A percentile compares a stretch with the other conserved stretches of the same genome.
These are phyloP conservation scores for Nyctibius grandis DNA, from an alignment of 2,797 vertebrate species.

Conservation along the genomic window DNA sequence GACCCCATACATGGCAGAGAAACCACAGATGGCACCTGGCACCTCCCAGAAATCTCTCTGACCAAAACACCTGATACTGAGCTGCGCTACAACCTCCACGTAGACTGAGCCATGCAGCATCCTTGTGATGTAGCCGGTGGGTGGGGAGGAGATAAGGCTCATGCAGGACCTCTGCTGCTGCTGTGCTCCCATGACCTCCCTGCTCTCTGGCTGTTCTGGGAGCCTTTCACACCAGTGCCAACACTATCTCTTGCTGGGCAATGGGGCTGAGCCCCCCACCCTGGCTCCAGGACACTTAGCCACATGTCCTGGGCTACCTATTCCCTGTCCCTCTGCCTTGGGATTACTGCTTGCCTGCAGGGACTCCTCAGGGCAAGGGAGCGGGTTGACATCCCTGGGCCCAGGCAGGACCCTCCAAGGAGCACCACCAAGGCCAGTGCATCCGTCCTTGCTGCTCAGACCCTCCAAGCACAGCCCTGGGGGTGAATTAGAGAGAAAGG, in stretches of 20 bases:
- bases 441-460: neutral
- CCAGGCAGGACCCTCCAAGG: neutral
- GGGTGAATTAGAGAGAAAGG: neutral
- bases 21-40: neutral
- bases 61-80: neutral
- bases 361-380: neutral
- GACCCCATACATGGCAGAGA: neutral
- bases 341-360: neutral
- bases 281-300: fast-evolving
- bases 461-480: neutral
- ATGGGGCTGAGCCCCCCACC: neutral
- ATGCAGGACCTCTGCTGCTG: neutral
- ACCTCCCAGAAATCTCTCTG: neutral
- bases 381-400: fast-evolving
- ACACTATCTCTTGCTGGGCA: neutral
- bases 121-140: fast-evolving
- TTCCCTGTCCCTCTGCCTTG: neutral
- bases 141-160: neutral
- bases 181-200: neutral
- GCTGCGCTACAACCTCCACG: neutral
- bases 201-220: neutral
- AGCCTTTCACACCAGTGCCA: neutral
- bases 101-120: neutral
- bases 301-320: neutral
- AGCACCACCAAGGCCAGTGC: neutral